phyloP scores from a whole-genome alignment of 2,113 vertebrate genomes.

The Drymodes brunneopygia region DNA sequence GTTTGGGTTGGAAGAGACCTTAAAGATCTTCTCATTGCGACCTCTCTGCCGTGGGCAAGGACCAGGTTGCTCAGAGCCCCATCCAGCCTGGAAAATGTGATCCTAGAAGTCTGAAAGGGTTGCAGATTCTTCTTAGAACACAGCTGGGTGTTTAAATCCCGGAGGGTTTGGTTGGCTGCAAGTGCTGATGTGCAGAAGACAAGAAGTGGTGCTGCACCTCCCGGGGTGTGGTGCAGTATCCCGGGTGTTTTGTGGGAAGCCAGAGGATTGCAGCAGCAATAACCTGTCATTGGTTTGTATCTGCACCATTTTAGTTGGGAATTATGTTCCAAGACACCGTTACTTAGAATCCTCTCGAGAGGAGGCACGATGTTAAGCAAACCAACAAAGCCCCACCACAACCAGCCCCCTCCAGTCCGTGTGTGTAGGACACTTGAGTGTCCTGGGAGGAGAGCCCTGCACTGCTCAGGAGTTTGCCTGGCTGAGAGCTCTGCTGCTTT shows the following conservation, averaged over 20 bases:
- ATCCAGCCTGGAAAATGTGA: not conserved
- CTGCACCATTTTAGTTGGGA: not conserved
- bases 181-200: not conserved
- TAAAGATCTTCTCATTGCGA: not conserved
- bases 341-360: not conserved
- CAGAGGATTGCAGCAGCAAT: not conserved
- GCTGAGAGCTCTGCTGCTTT: not conserved
- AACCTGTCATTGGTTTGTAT: not conserved
- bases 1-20: not conserved
- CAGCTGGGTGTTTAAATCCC: not conserved
- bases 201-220: accelerated
- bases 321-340: not conserved
- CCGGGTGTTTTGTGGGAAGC: not conserved
- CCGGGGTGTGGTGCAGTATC: accelerated
- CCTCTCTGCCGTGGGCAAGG: accelerated
- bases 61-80: not conserved
- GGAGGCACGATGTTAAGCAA: not conserved
- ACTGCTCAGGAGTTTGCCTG: not conserved
- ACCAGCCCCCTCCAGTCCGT: not conserved
- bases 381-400: not conserved
- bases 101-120: not conserved
- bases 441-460: not conserved
- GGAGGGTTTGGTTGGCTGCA: not conserved
- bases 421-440: no score
- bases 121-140: not conserved